Base-by-base conservation (phyloP, 2,797 vertebrate species). In the Podargus strigoides region DNA sequence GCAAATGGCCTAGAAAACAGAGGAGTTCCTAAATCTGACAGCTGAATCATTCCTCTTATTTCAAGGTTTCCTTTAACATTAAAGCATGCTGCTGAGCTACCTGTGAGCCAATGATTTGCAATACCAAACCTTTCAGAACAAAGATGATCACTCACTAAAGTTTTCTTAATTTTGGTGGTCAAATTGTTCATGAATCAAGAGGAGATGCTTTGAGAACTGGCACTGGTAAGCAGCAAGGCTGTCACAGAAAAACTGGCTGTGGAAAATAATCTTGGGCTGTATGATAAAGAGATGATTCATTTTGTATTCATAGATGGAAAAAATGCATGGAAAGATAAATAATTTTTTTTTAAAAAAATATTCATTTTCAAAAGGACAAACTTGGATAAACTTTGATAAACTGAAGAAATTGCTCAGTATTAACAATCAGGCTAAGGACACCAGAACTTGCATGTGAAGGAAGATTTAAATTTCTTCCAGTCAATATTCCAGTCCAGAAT, bases 381-480 rank as follows among this genome's bases (percentile, higher is more conserved):
- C 46, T 70, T 58, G 30, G 44, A 67, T 74, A 68, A 77, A 74
- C 12, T 77, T 76, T 46, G 56, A 69, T 59, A 80, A 83, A 72
- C 46, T 60, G 60, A 83, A 91, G 32, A 49, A 80, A 85, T 64
- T 4, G 1, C 27, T 85, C 41, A 20, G 14, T 59, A 37, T 69
- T 69, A 85, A 64, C 6, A 49, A 36, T 30, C 34, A n/a, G 46
- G 36, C 34, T 68, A 36, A 94, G 26, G 27, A 70, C 5, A 16
- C 12, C 19, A 81, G 69, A 36, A 66, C 7, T 69, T 2, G 0
- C 11, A 30, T 23, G 7, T 23, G 27, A 77, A 64, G 46, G 41
- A 77, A 91, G 79, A 60, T 83, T 85, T 89, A 70, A 83, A 89
- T 92, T 94, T n/a, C 42, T 58, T 85, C 24, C 32, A 64, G 85